phyloP scores from a whole-genome alignment of 2,113 vertebrate genomes.

The Dicerorhinus sumatrensis region DNA sequence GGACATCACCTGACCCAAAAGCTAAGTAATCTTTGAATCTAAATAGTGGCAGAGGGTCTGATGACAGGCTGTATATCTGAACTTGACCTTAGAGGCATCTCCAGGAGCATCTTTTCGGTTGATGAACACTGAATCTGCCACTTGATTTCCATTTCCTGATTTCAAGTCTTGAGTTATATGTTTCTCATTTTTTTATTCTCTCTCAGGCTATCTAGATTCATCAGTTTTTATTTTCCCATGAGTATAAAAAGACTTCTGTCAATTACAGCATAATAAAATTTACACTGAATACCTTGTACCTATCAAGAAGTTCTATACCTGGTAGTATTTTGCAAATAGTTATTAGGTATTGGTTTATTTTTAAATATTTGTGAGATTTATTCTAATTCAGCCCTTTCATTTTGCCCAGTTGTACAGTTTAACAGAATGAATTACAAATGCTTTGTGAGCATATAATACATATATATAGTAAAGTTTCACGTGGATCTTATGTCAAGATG shows the following conservation, averaged over 20 bases:
- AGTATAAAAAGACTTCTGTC: slow-evolving; percentile 1
- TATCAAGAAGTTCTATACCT: neutral
- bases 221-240: slow-evolving; percentile 11
- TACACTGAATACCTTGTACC: neutral
- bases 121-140: neutral
- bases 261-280: neutral
- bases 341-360: slow-evolving; percentile 14
- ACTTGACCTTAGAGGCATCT: neutral
- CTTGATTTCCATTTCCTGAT: neutral
- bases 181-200: slow-evolving; percentile 19
- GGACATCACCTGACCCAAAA: neutral
- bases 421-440: neutral
- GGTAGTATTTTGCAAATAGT: slow-evolving; percentile 5
- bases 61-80: neutral
- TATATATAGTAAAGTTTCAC: neutral
- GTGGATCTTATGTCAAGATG: neutral
- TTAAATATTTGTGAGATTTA: slow-evolving; percentile 35
- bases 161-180: neutral
- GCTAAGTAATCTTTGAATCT: neutral
- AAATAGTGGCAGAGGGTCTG: neutral
- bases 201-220: neutral
- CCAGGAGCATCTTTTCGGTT: neutral
- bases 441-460: neutral
- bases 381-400: neutral
- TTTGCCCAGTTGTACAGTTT: neutral